Conservation (phyloP, 2,797 vertebrate genomes). For the Neosalanx taihuensis region DNA sequence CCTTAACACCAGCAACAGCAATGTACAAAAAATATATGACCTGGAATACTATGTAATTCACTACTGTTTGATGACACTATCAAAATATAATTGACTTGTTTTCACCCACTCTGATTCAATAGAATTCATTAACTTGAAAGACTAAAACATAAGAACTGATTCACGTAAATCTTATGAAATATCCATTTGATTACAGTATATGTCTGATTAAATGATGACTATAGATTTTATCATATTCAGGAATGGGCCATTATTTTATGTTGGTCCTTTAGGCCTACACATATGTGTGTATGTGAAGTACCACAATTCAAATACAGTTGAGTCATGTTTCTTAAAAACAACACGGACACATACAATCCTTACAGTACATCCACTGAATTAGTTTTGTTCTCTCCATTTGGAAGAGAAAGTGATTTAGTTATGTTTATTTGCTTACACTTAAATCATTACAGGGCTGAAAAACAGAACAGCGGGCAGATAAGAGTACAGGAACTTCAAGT, state of each 20-base stretch:
- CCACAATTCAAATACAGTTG: conserved; percentile 55
- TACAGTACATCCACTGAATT: conserved; percentile 57
- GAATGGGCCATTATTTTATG: conserved; percentile 24
- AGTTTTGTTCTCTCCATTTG: conserved; percentile 38
- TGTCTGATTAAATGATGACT: no score
- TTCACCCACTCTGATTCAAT: conserved; percentile 38
- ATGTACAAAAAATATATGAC: conserved; percentile 41
- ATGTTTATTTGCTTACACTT: conserved; percentile 19
- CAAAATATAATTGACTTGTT: conserved; percentile 42
- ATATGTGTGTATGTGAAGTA: conserved; percentile 49
- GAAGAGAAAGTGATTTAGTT: conserved; percentile 32
- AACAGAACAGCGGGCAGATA: conserved; percentile 7
- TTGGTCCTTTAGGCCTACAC: conserved; percentile 22
- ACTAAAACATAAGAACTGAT: conserved; percentile 53
- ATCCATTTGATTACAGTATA: conserved; percentile 14
- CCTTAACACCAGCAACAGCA: conserved; percentile 51
- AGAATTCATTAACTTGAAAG: conserved; percentile 23
- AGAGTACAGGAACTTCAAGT: conserved; percentile 54
- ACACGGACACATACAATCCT: conserved; percentile 52
- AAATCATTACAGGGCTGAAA: conserved; percentile 22
- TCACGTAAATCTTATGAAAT: conserved; percentile 37
- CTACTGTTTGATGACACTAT: conserved; percentile 32
- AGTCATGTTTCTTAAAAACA: conserved; percentile 52
- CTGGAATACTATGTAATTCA: conserved; percentile 24
- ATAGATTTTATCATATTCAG: background rate